Conservation (phyloP, 2,797 vertebrate species). For the Alosa sapidissima region DNA sequence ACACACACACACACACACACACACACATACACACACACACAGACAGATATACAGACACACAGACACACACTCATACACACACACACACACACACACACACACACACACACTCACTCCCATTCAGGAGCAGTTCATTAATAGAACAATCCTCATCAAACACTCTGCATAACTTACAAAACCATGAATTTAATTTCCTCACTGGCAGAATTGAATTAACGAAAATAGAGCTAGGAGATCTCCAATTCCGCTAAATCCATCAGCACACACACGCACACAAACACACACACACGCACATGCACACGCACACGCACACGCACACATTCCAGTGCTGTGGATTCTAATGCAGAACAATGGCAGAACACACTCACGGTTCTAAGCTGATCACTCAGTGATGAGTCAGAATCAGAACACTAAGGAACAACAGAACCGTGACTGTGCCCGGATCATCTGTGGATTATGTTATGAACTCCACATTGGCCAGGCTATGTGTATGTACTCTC, state of each 20-base stretch:
- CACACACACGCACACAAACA: neutral
- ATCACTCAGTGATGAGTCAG: neutral
- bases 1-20: neutral
- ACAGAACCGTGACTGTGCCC: neutral
- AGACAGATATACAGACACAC: neutral
- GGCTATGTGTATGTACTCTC: neutral
- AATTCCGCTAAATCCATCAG: neutral
- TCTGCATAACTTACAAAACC: constrained; percentile 14
- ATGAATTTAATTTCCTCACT: neutral
- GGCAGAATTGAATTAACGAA: constrained; percentile 3
- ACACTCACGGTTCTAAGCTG: neutral
- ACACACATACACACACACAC: neutral
- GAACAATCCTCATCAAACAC: constrained; percentile 15
- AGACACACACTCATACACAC: neutral
- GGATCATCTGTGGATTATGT: neutral
- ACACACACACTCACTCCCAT: neutral
- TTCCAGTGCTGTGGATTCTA: too few relatives aligned
- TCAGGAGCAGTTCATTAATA: neutral
- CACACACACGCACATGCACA: neutral
- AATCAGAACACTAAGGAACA: neutral
- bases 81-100: neutral
- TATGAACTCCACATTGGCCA: neutral
- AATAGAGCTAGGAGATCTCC: neutral
- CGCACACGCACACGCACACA: neutral
- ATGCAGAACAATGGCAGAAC: neutral